Evolutionary conservation across 2,113 vertebrate species (phyloP), one percentile per base, ranked within the genome.

Genomic region (Actinemys pallida): DNA sequence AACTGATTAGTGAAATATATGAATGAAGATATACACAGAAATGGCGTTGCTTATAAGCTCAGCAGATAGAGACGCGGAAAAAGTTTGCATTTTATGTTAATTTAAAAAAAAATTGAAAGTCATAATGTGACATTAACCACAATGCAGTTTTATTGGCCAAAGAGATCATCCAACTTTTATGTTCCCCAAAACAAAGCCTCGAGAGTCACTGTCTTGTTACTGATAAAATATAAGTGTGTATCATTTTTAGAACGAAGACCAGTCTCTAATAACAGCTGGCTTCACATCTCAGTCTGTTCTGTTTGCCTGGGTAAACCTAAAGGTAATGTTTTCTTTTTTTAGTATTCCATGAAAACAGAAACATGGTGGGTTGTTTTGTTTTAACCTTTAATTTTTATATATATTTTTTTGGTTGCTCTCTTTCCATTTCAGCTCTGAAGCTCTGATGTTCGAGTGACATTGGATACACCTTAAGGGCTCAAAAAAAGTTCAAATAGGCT

Each of bases 391-490:
- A 95, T 54, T 59, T 59, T 29, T 50, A 14, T 50, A 50, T 59
- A 29, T 57, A 91, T 82, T 90, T 50, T 93, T 95, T 96, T 95
- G 56, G 85, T 84, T 49, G 81, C 53, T 90, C 92, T 90, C 62
- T 90, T 97, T 93, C 95, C 86, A 88, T 96, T 97, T 95, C 94
- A 89, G 94, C 62, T 96, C 31, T 56, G 88, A 54, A 95, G 93
- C 96, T 97, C 96, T 97, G 96, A 97, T 97, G 96, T 96, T 91
- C 94, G 56, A 92, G 84, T 96, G 96, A 93, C 96, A 96, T 17
- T 95, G 95, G 54, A 92, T 95, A 91, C 87, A 93, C 83, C 97
- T 97, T 95, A 88, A 89, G 90, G 94, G 92, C 93, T 95, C 53
- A 83, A 94, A 97, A 93, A 96, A 81, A 90, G 93, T 78, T 93